Conservation (phyloP, 2,888 invertebrate genomes). For the Nasonovia ribisnigri region DNA sequence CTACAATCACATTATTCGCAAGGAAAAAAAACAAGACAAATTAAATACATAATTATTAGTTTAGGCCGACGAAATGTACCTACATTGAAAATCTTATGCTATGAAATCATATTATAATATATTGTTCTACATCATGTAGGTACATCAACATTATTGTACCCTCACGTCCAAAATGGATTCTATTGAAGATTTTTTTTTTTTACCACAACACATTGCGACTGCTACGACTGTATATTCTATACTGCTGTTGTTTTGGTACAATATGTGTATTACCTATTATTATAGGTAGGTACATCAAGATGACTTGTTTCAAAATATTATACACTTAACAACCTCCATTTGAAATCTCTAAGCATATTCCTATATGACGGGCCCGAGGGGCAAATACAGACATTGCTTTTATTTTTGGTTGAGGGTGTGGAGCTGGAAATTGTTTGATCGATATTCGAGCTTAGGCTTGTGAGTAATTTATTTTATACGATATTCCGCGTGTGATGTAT, state of each 20-base stretch:
- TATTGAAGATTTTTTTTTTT: neutral
- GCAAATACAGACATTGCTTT: neutral
- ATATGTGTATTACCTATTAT: neutral
- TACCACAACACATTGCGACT: neutral
- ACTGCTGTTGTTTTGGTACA: neutral
- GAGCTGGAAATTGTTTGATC: neutral
- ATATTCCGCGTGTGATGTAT: neutral
- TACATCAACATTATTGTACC: neutral
- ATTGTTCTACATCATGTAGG: neutral
- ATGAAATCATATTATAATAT: neutral
- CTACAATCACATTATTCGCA: neutral
- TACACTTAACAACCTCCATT: neutral
- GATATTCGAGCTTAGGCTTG: neutral
- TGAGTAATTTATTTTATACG: neutral
- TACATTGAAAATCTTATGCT: neutral
- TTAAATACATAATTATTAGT: neutral
- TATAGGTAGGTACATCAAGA: too few species aligned
- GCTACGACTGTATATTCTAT: neutral
- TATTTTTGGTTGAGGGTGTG: neutral
- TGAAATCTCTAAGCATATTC: neutral
- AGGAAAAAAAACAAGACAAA: neutral
- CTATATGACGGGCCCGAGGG: neutral
- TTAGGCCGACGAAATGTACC: neutral
- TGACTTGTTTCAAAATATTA: neutral
- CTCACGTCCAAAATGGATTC: neutral